phyloP scores from a whole-genome alignment of 2,113 vertebrate species.

The Anoplopoma fimbria region DNA sequence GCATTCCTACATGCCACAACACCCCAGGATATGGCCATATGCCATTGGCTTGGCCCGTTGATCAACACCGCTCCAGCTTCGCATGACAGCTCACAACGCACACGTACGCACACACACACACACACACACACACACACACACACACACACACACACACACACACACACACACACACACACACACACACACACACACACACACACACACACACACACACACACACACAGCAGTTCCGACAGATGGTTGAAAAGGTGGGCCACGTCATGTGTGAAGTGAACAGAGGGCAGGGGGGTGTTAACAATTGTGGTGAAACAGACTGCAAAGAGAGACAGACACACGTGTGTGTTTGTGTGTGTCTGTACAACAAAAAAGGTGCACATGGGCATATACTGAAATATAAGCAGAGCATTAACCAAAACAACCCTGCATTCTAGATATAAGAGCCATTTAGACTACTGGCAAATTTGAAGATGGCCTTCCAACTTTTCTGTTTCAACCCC shows the following conservation, averaged over 20 bases:
- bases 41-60: conserved; percentile 80
- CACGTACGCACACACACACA: conserved; percentile 45
- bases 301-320: conserved; percentile 77
- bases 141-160: conserved; percentile 37
- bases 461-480: neutral
- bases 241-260: conserved; percentile 82
- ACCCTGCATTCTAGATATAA: neutral
- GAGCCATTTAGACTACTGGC: conserved; percentile 24
- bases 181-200: neutral
- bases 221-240: conserved; percentile 78
- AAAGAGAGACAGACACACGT: conserved; percentile 56
- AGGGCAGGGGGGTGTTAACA: conserved; percentile 68
- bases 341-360: conserved; percentile 30
- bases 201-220: conserved; percentile 49
- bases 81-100: conserved; percentile 77
- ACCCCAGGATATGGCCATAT: conserved; percentile 84
- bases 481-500: conserved; percentile 1
- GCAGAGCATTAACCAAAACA: conserved; percentile 38
- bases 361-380: conserved; percentile 22
- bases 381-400: conserved; percentile 22
- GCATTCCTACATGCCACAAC: conserved; percentile 67
- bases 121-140: conserved; percentile 33
- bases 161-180: conserved; percentile 47
- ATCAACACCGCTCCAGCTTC: conserved; percentile 73
- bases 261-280: conserved; percentile 82